These are phyloP conservation scores for Eleginops maclovinus DNA, from an alignment of 2,113 vertebrate genomes.

Conservation along the genomic window DNA sequence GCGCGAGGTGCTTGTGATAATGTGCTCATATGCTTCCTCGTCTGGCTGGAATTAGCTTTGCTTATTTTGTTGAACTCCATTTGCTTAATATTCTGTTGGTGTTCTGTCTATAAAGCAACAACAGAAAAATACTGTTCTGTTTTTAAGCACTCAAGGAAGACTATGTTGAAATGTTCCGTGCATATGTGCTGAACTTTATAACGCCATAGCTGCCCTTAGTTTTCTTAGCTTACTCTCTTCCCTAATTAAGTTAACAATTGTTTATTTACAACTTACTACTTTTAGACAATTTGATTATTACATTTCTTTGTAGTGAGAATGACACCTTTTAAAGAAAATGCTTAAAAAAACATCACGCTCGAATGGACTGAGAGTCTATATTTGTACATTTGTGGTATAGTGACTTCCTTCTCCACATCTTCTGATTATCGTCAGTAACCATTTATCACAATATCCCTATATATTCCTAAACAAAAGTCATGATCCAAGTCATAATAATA, in stretches of 20 bases:
- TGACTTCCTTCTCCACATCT: no score
- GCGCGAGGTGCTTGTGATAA: constrained; percentile 28
- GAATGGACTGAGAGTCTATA: no score
- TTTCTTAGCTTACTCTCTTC: not conserved
- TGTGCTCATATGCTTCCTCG: constrained; percentile 9
- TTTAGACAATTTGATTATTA: no score
- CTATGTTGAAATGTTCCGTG: not conserved
- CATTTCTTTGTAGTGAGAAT: no score
- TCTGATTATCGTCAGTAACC: no score
- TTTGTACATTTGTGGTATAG: no score
- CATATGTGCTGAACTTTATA: not conserved
- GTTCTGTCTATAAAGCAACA: not conserved
- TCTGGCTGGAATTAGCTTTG: constrained; percentile 33
- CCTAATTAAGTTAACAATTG: not conserved
- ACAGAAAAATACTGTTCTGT: not conserved
- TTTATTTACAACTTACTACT: not conserved
- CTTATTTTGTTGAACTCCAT: constrained; percentile 16
- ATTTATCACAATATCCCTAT: no score
- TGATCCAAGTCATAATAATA: not conserved
- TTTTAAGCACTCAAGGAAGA: not conserved
- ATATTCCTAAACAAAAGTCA: not conserved
- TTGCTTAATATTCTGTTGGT: not conserved
- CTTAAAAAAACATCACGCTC: no score
- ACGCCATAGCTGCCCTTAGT: no score
- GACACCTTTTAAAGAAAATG: no score